Conservation (phyloP, 2,797 vertebrate species). For the Buphagus erythrorhynchus region DNA sequence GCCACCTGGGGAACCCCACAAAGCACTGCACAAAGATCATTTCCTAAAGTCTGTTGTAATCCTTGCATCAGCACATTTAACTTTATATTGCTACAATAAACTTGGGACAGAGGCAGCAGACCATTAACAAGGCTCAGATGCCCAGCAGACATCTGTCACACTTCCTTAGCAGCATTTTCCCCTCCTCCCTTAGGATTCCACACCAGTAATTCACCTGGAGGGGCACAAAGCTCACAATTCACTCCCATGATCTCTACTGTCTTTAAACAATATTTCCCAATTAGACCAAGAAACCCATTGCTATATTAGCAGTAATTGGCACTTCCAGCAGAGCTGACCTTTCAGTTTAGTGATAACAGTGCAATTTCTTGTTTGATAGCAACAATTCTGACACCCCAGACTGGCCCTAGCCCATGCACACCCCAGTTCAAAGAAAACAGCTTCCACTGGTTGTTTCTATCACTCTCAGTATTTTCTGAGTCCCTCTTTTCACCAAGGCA, state of each 20-base stretch:
- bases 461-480: not conserved
- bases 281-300: constrained; percentile 55
- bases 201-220: constrained; percentile 27
- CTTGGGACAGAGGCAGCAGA: constrained; percentile 48
- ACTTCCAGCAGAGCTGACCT: constrained; percentile 53
- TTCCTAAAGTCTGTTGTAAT: not conserved
- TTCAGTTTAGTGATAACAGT: constrained; percentile 22
- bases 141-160: constrained; percentile 30
- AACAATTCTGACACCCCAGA: not conserved
- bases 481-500: not conserved
- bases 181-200: constrained; percentile 22
- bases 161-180: not conserved
- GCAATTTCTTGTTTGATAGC: not conserved
- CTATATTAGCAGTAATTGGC: constrained; percentile 67
- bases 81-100: constrained; percentile 14
- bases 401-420: not conserved
- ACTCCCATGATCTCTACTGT: not conserved
- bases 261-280: constrained; percentile 53
- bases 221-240: constrained; percentile 25
- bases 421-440: not conserved
- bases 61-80: constrained; percentile 43
- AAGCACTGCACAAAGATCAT: not conserved
- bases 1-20: not conserved
- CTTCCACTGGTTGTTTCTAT: not conserved
- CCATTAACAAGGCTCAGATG: constrained; percentile 52